Base-by-base conservation (phyloP, 2,113 vertebrate genomes). In the Pungitius pungitius region DNA sequence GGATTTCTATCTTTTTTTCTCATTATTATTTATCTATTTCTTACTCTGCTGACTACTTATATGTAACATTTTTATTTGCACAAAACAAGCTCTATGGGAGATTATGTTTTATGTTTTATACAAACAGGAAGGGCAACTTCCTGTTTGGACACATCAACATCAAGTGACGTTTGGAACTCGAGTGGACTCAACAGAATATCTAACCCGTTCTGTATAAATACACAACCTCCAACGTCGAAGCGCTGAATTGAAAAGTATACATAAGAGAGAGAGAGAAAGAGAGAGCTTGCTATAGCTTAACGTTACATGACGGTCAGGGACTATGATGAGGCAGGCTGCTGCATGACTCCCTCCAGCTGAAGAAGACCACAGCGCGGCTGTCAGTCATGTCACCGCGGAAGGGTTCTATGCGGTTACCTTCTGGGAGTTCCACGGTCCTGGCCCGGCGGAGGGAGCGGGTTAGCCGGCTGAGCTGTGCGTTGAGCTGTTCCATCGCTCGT, bases 401-500 rank as follows among this genome's bases (percentile, higher is more conserved):
- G 37, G 22, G 13, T 22, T 49, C 3, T n/a, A 10, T 6, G 1
- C 26, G 11, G 17, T 69, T 81, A 96, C 97, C 97, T 78, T 99
- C 97, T 0, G 97, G 97, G 47, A 99, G 94, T 91, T 99, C 97
- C 88, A 99, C 96, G 15, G 97, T 99, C 87, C 97, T 95, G 49
- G 97, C 97, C 72, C 97, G 95, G 78, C 97, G 96, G 47, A 99
- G 92, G 43, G 97, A 99, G 57, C 97, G 95, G 64, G 96, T 99
- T 81, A 99, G 92, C 35, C 97, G 94, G 76, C 90, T 98, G 43
- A 99, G 96, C 86, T 95, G 94, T 62, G 93, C 93, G 71, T 94
- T 95, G 1, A 94, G 86, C 89, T 98, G 97, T 93, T 99, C 97
- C 97, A 99, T 99, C 89, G 97, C 97, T 92, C 96, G 95, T 94